Conservation (phyloP, 2,113 vertebrate species). For the Psophia crepitans region DNA sequence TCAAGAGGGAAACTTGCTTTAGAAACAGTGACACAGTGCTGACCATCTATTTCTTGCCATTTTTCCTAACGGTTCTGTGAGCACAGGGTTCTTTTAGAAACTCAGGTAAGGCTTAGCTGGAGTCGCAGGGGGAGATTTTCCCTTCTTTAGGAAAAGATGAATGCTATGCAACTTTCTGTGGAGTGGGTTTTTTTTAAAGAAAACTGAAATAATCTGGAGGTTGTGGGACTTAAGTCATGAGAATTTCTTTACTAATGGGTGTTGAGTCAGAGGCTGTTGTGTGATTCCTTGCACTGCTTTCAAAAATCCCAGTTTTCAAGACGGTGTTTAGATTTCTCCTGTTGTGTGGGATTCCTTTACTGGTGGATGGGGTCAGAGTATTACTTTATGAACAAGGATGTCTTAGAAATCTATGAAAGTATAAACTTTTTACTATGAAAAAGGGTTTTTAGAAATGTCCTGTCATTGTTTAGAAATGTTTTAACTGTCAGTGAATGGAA, state of each 20-base stretch:
- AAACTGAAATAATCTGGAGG: background rate
- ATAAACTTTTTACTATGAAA: background rate
- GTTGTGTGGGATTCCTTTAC: background rate
- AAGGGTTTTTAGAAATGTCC: background rate
- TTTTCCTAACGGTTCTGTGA: background rate
- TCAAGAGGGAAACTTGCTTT: background rate
- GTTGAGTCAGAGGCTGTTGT: background rate
- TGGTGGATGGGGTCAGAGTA: background rate
- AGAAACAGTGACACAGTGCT: background rate
- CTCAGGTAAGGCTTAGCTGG: background rate
- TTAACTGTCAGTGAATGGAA: background rate
- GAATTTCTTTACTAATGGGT: background rate
- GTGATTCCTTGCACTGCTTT: background rate
- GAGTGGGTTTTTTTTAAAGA: background rate
- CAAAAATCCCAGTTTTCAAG: background rate
- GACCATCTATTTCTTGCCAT: background rate
- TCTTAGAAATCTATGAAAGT: background rate
- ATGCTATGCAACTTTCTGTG: fast-evolving
- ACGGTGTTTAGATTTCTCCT: background rate
- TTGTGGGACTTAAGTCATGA: background rate
- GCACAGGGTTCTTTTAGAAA: background rate
- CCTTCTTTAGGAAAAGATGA: background rate
- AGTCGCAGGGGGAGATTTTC: fast-evolving
- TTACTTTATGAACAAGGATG: background rate
- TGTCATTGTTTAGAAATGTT: background rate